Percentiles rank a stretch among this genome's conserved stretches.
Conservation (phyloP, 1,140 invertebrate species). For the Apocrypta bakeri region DNA sequence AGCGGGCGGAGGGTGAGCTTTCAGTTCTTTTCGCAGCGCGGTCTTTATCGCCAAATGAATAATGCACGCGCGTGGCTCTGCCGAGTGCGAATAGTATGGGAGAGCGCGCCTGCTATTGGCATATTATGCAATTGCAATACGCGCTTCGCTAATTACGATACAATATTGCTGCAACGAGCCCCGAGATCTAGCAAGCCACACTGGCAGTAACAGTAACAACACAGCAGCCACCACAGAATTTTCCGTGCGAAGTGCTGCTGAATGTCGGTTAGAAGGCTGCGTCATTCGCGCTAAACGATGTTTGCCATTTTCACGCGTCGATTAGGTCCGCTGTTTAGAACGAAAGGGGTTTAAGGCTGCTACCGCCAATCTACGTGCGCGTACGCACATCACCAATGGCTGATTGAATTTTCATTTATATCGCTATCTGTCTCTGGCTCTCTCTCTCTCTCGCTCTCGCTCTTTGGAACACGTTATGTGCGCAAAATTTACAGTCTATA, state of each 20-base stretch:
- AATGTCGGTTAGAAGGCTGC: background rate
- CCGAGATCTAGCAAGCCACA: background rate
- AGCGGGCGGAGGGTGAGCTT: background rate
- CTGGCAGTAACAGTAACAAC: background rate
- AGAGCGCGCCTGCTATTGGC: slow-evolving; percentile 11
- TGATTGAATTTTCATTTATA: background rate
- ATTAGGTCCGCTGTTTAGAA: background rate
- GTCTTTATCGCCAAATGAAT: slow-evolving; percentile 34
- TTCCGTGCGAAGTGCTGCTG: background rate
- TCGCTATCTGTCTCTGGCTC: too few relatives aligned
- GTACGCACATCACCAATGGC: too few relatives aligned
- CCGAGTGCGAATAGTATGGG: background rate
- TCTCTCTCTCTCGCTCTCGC: slow-evolving; percentile 3
- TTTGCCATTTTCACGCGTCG: slow-evolving; percentile 24
- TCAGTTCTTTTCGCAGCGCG: background rate
- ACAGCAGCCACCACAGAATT: background rate
- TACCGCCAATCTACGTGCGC: too few relatives aligned
- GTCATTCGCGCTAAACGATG: background rate
- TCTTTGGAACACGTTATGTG: too few relatives aligned
- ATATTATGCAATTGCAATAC: slow-evolving; percentile 25
- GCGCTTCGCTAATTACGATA: slow-evolving; percentile 39
- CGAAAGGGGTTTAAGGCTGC: background rate
- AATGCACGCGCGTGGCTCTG: background rate
- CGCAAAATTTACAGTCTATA: too few relatives aligned
- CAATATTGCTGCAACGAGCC: slow-evolving; percentile 42